Base-by-base conservation (phyloP, 1,140 invertebrate genomes). In the Drosophila quadrilineata region DNA sequence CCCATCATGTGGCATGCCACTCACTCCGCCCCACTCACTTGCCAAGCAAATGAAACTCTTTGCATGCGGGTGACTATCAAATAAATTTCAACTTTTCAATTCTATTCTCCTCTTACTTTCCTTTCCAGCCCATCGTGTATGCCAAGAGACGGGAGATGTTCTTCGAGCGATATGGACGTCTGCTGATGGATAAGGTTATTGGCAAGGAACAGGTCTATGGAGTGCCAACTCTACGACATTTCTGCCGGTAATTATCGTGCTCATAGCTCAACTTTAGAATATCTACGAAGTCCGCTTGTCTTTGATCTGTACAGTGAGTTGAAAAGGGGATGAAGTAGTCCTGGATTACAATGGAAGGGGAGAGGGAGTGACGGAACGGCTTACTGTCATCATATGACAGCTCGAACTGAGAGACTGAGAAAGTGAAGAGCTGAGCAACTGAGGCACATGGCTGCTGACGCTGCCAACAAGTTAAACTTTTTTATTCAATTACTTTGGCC, bases 181-280 rank as follows among this genome's bases (percentile, higher is more conserved):
- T 95, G 36, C 80, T 94, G 14, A 89, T 92, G 50, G 92, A 92
- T 65, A 92, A 93, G 79, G 87, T 95, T 8, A 89, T 95, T 64
- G 69, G 50, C 14, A 76, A 69, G 40, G 84, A 89, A 19, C 86
- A 88, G 70, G 87, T 90, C 19, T 90, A 80, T 53, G 89, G 88
- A 10, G 88, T 90, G 28, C 82, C 88, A 19, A 75, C 90, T 53
- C 74, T 94, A 29, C 93, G 93, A 65, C 93, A 94, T 88, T 82
- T 94, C 3, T 92, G 91, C 60, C 87, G 89, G 89, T 90, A 77
- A 85, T 75, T 89, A 73, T 75, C 41, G 75, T 62, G 57, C 45
- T 8, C 6, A 6, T 6, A 43, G 24, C 17, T 48, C 10, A 66
- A 52, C 53, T 59, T 45, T 48, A 43, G 46, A 43, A 33, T 45